Percentiles rank a stretch among this genome's conserved stretches.
phyloP scores from a whole-genome alignment of 2,113 vertebrate species.

The Alligator sinensis region DNA sequence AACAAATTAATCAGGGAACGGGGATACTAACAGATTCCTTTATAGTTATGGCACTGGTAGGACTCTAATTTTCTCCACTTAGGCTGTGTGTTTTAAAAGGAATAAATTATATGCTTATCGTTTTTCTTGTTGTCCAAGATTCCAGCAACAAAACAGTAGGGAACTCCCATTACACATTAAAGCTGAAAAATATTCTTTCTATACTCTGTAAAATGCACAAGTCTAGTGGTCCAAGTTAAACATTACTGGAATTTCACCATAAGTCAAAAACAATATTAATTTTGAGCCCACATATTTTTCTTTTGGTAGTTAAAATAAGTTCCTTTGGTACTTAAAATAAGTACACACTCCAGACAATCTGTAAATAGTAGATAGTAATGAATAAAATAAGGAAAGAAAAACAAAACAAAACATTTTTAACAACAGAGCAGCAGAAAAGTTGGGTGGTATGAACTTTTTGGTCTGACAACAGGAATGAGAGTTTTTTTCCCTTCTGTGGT shows the following conservation, averaged over 20 bases:
- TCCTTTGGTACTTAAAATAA: conserved; percentile 61
- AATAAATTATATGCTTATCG: conserved; percentile 68
- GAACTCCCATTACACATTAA: conserved; percentile 78
- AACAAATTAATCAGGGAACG: conserved; percentile 49
- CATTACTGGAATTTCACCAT: conserved; percentile 84
- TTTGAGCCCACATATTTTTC: conserved; percentile 80
- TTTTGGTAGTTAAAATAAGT: conserved; percentile 78
- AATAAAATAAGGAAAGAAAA: conserved; percentile 55
- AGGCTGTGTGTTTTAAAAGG: conserved; percentile 13
- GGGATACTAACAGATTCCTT: neutral
- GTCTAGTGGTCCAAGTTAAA: conserved; percentile 83
- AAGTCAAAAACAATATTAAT: conserved; percentile 87
- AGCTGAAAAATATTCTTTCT: conserved; percentile 72
- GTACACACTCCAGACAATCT: conserved; percentile 66
- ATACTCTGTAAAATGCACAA: conserved; percentile 63
- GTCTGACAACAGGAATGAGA: conserved; percentile 49
- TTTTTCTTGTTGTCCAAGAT: conserved; percentile 73
- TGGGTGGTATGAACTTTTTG: conserved; percentile 65
- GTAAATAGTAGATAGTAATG: conserved; percentile 54
- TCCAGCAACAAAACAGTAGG: conserved; percentile 80
- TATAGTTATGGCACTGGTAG: conserved; percentile 22
- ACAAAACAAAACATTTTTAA: conserved; percentile 56
- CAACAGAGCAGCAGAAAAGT: conserved; percentile 40
- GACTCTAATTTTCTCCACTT: conserved; percentile 32
- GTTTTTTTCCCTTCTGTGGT: conserved; percentile 46